Evolutionary conservation across 2,113 vertebrate species (phyloP).

Genomic region (Indicator maculatus): DNA sequence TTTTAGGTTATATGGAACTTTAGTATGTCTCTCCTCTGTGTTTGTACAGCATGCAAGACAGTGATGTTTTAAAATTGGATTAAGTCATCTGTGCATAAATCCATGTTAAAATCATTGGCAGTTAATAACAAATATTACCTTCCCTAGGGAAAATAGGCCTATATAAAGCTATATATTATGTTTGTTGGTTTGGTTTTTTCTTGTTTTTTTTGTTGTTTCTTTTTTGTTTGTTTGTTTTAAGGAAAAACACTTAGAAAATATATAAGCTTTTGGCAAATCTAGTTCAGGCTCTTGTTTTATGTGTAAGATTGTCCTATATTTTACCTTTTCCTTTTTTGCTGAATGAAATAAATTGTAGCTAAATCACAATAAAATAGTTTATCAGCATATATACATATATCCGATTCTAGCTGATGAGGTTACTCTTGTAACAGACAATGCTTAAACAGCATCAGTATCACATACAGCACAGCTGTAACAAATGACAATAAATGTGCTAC

Average conservation of each 20-base stretch:
- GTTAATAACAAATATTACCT: background rate
- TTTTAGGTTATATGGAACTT: background rate
- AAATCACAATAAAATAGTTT: conserved; percentile 9
- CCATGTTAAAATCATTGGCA: background rate
- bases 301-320: background rate
- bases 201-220: background rate
- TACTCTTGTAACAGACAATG: conserved; percentile 23
- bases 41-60: background rate
- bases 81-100: background rate
- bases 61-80: background rate
- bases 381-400: background rate
- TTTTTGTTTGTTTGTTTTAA: background rate
- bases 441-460: conserved; percentile 2
- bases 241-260: background rate
- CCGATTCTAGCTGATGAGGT: background rate
- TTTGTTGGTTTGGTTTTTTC: too few species aligned
- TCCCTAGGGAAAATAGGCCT: background rate
- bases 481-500: background rate
- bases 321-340: background rate
- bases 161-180: too few species aligned
- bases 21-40: background rate
- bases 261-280: background rate
- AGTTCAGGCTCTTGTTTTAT: background rate
- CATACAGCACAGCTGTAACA: background rate
- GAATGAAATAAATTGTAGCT: background rate